Evolutionary conservation across 23 tunicate species (phyloP), one percentile per base, ranked within the genome.

Genomic region (Aplidium turbinatum): DNA sequence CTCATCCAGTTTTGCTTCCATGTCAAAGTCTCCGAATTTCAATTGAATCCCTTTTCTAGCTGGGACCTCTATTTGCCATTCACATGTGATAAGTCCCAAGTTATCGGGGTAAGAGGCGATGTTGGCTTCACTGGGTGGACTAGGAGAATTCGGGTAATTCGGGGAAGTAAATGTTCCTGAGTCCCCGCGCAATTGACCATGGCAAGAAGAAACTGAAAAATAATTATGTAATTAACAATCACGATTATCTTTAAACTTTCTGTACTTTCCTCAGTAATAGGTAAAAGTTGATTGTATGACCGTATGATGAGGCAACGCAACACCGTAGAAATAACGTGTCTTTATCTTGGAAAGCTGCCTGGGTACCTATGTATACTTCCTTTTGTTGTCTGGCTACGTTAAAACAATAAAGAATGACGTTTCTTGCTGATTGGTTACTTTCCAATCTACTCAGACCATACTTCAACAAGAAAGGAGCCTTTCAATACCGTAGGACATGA

Each of bases 131-230:
- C 33, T 16, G 30, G 38, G 7, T 24, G 80, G 31, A 11, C 20
- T 7, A 19, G 21, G n/a, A 36, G 36, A 48, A 13, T 57, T 35
- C 3, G 90, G 97, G 11, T 81, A 57, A 19, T 67, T 36, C 0
- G 97, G 97, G 27, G 97, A 91, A 47, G 91, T 84, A 58, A 91
- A 91, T 23, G 97, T 91, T 3, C 91, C 97, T 31, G 97, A 78
- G 4, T 34, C 51, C 7, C 86, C 86, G n/a, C 23, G 34, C 27
- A 88, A 35, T 30, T 34, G 78, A 2, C 65, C 81, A 48, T 70
- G 80, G 79, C 96, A 88, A 20, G 57, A 47, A 35, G 87, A 68
- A 2, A 81, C 96, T 88, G 83, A 7, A 45, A 82, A 16, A 42
- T n/a, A 42, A 42, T 11, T 9, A 42, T 42, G 11, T 42, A 42